Evolutionary conservation across 2,113 vertebrate species (phyloP), one percentile per base, ranked within the genome.

Genomic region (Cacatua alba): DNA sequence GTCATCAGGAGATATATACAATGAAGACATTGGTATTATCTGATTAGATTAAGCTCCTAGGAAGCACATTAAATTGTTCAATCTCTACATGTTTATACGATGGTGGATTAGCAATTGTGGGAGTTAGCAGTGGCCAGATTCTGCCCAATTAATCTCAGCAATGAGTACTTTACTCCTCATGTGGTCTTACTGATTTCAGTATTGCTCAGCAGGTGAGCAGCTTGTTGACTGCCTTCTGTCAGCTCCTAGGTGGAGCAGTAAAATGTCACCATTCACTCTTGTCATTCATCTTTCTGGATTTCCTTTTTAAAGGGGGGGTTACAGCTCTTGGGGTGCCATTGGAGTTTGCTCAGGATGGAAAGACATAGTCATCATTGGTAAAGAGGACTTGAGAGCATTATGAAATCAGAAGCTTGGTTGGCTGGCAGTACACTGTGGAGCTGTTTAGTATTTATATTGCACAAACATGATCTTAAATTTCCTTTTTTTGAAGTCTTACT

Each of bases 121-220:
- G n/a, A 92, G 83, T 68, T 71, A 28, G 86, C 74, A 37, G 69
- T 20, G 94, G 86, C 96, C 74, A 81, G 94, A 82, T 94, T 94
- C 86, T 95, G 70, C 65, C 80, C 86, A 76, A 65, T 91, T 94
- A 86, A 79, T 89, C 77, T 82, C 46, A 39, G 82, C 35, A 74
- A 68, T 69, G 82, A 92, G 65, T 84, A 44, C 82, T 93, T 91
- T 82, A 43, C 77, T 89, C 80, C 80, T 93, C 81, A 82, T 79
- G 82, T 3, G 53, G 86, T 94, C 86, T 55, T 79, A 12, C 63
- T 92, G 91, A 91, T 86, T 94, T 92, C 44, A 69, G 81, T 79
- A 28, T 71, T 86, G 74, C 94, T 94, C 95, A 92, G 94, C 86
- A 84, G 89, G 86, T 62, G 57, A 67, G 59, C 94, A 76, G 88